phyloP scores from a whole-genome alignment of 2,888 invertebrate genomes.

The Chrysomela aeneicollis region DNA sequence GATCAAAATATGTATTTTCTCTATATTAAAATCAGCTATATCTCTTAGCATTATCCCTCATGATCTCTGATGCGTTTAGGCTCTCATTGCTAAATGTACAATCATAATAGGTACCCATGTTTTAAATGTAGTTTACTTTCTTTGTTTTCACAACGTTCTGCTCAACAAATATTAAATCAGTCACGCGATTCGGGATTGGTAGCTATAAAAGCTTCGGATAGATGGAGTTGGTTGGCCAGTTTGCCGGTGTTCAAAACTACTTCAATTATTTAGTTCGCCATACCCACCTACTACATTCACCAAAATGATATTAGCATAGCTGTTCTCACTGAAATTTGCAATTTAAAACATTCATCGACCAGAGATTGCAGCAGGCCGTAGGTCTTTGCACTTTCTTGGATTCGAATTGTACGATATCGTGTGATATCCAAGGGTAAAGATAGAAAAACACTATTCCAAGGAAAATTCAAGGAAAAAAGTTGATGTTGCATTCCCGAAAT shows the following conservation, averaged over 20 bases:
- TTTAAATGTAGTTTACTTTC: neutral
- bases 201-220: neutral
- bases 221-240: constrained; percentile 23
- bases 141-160: neutral
- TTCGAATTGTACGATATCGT: constrained; percentile 8
- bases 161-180: neutral
- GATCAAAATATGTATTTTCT: no score
- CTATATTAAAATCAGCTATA: no score
- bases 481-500: neutral
- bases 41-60: neutral
- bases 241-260: neutral
- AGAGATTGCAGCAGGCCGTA: constrained; percentile 1
- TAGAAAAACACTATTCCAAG: neutral
- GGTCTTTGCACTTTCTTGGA: constrained; percentile 16
- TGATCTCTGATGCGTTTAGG: no score
- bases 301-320: constrained; percentile 21
- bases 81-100: neutral
- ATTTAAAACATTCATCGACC: constrained; percentile 26
- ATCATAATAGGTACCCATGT: neutral
- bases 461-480: neutral
- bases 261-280: constrained; percentile 4
- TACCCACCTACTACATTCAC: constrained; percentile 3
- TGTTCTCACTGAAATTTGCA: constrained; percentile 40
- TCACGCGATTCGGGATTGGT: neutral
- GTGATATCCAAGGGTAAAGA: neutral